Percentiles rank a stretch among this genome's conserved stretches.
Evolutionary conservation across 2,113 vertebrate genomes (phyloP).

Genomic region (Alexandromys fortis): DNA sequence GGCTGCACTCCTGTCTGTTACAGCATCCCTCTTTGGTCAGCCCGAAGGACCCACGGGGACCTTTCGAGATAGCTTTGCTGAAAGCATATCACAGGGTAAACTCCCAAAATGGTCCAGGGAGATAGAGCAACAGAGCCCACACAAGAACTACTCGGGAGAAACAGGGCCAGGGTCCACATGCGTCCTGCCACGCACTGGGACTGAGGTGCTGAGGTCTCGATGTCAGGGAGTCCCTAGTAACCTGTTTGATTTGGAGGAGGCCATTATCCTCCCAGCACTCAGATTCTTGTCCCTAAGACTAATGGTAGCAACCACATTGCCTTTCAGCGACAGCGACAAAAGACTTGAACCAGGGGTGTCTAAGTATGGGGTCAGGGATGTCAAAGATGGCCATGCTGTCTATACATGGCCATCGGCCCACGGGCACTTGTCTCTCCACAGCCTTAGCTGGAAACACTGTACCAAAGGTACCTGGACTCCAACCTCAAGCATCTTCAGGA

Average conservation of each 20-base stretch:
- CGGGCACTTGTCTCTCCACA: not conserved
- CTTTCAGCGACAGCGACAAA: not conserved
- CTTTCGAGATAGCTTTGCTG: not conserved
- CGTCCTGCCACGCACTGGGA: not conserved
- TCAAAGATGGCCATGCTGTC: accelerated
- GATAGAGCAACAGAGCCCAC: not conserved
- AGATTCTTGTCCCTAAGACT: not conserved
- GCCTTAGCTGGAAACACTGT: not conserved
- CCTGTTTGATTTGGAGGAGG: not conserved
- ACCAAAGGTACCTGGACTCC: not conserved
- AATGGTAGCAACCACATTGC: not conserved
- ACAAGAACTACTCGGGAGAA: no score
- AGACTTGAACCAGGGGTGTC: not conserved
- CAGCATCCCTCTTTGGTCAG: not conserved
- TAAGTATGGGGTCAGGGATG: accelerated
- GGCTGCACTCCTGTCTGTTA: accelerated
- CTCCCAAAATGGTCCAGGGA: not conserved
- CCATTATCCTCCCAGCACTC: not conserved
- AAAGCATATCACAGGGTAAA: not conserved
- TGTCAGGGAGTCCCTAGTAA: not conserved
- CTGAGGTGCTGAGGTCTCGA: not conserved
- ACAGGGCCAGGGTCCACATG: accelerated
- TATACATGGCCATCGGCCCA: not conserved
- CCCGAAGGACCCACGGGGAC: not conserved
- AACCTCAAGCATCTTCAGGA: not conserved